A percentile compares a stretch with the other conserved stretches of the same genome.
Conservation (phyloP, 1,140 invertebrate genomes). For the Heliconius eleuchia region DNA sequence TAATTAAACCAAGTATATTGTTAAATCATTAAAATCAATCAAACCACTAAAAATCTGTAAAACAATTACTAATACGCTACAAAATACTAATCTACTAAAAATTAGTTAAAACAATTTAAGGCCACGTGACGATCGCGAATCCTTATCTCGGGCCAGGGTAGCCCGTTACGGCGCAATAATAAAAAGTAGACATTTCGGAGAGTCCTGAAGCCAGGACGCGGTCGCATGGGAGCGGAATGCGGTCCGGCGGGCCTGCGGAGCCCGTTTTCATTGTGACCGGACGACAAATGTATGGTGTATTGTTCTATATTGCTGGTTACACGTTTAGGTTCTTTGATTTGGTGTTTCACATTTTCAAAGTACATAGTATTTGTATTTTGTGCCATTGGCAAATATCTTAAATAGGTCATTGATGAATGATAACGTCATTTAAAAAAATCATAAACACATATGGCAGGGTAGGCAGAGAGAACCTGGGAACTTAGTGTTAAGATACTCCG, state of each 20-base stretch:
- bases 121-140: slow-evolving; percentile 15
- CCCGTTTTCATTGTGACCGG: slow-evolving; percentile 34
- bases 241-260: slow-evolving; percentile 57
- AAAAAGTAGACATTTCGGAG: slow-evolving; percentile 74
- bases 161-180: slow-evolving; percentile 52
- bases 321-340: not conserved
- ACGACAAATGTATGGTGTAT: slow-evolving; percentile 14
- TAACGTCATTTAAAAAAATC: too few relatives aligned
- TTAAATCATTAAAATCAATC: too few relatives aligned
- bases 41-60: too few relatives aligned
- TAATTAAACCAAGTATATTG: too few relatives aligned
- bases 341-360: not conserved
- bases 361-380: too few relatives aligned
- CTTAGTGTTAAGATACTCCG: too few relatives aligned
- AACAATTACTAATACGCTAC: not conserved
- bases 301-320: not conserved
- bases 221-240: slow-evolving; percentile 80
- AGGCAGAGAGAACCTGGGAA: too few relatives aligned
- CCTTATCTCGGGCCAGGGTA: slow-evolving; percentile 36
- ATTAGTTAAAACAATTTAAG: not conserved
- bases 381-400: too few relatives aligned
- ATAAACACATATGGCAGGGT: too few relatives aligned
- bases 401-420: too few relatives aligned
- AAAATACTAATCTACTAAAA: not conserved
- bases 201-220: slow-evolving; percentile 63